phyloP scores from a whole-genome alignment of 2,888 invertebrate species.

The Blomia tropicalis region DNA sequence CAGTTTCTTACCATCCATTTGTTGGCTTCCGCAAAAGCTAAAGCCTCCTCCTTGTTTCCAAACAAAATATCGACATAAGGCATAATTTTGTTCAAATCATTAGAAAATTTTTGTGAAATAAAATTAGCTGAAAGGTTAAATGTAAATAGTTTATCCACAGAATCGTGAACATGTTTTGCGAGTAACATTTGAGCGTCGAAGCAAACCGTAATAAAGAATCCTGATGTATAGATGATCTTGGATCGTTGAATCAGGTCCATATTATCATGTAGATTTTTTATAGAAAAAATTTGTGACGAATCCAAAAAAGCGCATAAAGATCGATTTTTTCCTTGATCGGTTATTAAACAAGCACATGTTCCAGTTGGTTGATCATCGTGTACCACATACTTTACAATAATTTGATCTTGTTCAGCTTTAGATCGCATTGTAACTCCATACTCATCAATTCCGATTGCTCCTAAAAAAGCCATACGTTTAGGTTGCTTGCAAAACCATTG shows the following conservation, averaged over 20 bases:
- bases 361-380: constrained; percentile 62
- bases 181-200: constrained; percentile 67
- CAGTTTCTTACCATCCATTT: constrained; percentile 37
- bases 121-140: constrained; percentile 96
- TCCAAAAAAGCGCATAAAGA: constrained; percentile 89
- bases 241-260: constrained; percentile 54
- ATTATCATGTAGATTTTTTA: constrained; percentile 63
- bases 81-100: constrained; percentile 58
- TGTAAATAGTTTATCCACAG: constrained; percentile 42
- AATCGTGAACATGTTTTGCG: constrained; percentile 56
- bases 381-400: constrained; percentile 72
- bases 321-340: constrained; percentile 38
- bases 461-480: constrained; percentile 54
- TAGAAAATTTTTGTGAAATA: constrained; percentile 59
- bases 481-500: constrained; percentile 18
- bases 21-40: constrained; percentile 36
- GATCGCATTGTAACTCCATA: constrained; percentile 66
- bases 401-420: constrained; percentile 59
- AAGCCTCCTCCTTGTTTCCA: constrained; percentile 45
- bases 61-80: constrained; percentile 88
- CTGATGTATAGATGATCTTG: constrained; percentile 65
- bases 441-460: constrained; percentile 79
- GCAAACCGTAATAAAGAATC: constrained; percentile 89
- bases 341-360: constrained; percentile 86
- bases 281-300: constrained; percentile 54